Conservation (phyloP, 2,888 invertebrate genomes). For the Protophormia terraenovae region DNA sequence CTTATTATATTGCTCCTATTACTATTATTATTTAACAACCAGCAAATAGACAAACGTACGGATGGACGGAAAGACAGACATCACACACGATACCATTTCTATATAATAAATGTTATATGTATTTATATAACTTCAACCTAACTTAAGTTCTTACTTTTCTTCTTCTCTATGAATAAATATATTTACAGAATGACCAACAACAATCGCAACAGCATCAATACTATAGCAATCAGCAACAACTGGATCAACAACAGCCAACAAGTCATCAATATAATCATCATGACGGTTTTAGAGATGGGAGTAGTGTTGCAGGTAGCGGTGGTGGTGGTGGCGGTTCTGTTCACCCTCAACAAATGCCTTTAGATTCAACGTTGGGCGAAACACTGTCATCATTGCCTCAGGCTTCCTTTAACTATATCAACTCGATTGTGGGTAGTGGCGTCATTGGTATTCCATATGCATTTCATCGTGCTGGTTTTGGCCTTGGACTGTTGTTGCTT, state of each 20-base stretch:
- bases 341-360: conserved; percentile 41
- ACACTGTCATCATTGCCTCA: conserved; percentile 87
- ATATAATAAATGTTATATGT: not conserved
- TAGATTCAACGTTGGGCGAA: conserved; percentile 76
- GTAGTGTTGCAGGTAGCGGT: conserved; percentile 5
- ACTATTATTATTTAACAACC: conserved; percentile 34
- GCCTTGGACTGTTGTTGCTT: conserved; percentile 87
- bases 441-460: conserved; percentile 94
- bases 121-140: conserved; percentile 37
- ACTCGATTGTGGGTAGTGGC: conserved; percentile 93
- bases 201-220: conserved; percentile 69
- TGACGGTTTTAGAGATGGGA: conserved; percentile 37
- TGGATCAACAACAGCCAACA: conserved; percentile 68
- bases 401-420: conserved; percentile 93
- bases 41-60: not conserved
- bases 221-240: conserved; percentile 68
- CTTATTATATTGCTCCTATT: conserved; percentile 30
- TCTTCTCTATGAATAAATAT: not conserved
- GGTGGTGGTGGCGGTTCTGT: conserved; percentile 7
- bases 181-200: conserved; percentile 75
- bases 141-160: not conserved
- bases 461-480: conserved; percentile 90
- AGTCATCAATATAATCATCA: conserved; percentile 59
- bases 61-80: not conserved
- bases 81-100: not conserved